Percentiles rank a stretch among this genome's conserved stretches.
phyloP scores from a whole-genome alignment of 2,888 invertebrate species.

The Elmis aenea region DNA sequence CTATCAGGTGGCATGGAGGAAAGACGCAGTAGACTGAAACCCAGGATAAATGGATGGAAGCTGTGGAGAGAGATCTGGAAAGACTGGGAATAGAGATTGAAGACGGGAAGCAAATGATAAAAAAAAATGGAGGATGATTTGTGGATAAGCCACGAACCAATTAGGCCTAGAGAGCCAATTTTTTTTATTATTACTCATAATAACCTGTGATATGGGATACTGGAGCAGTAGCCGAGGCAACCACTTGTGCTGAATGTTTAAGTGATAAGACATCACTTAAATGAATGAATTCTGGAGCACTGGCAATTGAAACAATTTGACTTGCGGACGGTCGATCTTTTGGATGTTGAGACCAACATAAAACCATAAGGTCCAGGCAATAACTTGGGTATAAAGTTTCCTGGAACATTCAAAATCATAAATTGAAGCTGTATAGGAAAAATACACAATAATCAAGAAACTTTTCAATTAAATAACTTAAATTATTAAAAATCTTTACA shows the following conservation, averaged over 20 bases:
- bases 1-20: too few relatives aligned
- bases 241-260: constrained; percentile 61
- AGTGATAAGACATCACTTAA: constrained; percentile 73
- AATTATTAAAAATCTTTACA: constrained; percentile 1
- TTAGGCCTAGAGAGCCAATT: too few relatives aligned
- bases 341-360: constrained; percentile 90
- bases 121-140: too few relatives aligned
- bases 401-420: too few relatives aligned
- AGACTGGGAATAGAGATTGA: too few relatives aligned
- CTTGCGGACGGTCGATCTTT: constrained; percentile 88
- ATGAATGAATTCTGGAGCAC: constrained; percentile 91
- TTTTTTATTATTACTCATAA: constrained; percentile 1
- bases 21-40: too few relatives aligned
- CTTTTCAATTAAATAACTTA: constrained; percentile 7
- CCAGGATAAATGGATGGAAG: too few relatives aligned
- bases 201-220: constrained; percentile 49
- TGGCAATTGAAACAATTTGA: constrained; percentile 87
- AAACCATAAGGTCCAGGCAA: constrained; percentile 89
- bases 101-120: too few relatives aligned
- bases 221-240: constrained; percentile 55
- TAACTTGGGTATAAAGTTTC: constrained; percentile 81
- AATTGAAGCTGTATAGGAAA: too few relatives aligned
- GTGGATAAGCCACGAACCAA: too few relatives aligned
- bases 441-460: too few relatives aligned
- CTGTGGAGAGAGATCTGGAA: too few relatives aligned